These are phyloP conservation scores for Dioctria rufipes DNA, from an alignment of 2,888 invertebrate genomes.

Conservation along the genomic window DNA sequence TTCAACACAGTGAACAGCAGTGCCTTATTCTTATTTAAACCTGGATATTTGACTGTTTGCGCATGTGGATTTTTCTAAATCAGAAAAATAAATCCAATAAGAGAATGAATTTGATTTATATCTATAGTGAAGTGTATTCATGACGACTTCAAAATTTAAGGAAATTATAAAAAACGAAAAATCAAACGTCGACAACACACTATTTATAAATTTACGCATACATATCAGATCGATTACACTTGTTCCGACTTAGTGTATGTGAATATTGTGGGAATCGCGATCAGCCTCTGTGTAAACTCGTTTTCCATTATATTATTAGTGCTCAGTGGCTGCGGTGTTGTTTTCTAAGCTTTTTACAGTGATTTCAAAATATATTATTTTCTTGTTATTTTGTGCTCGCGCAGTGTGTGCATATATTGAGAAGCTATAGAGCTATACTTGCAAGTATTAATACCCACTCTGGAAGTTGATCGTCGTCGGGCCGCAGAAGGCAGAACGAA, in stretches of 20 bases:
- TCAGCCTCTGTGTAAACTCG: constrained; percentile 16
- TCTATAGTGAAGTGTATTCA: constrained; percentile 2
- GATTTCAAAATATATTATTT: constrained; percentile 51
- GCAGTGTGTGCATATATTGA: constrained; percentile 30
- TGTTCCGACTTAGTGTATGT: constrained; percentile 20
- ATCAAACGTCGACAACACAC: constrained; percentile 53
- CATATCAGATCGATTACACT: constrained; percentile 5
- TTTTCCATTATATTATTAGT: constrained; percentile 20
- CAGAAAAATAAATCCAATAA: not conserved
- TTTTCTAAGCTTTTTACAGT: constrained; percentile 48
- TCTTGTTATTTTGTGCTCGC: constrained; percentile 26
- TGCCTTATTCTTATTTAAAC: not conserved
- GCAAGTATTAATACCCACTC: not conserved
- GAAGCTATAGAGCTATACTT: not conserved
- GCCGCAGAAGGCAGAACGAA: not conserved
- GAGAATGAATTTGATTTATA: not conserved
- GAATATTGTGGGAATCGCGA: not conserved
- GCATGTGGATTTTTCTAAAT: constrained; percentile 9
- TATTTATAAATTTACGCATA: constrained; percentile 57
- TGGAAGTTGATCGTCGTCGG: constrained; percentile 3
- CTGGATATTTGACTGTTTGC: not conserved
- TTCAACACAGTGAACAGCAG: constrained; percentile 1
- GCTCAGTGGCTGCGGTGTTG: constrained; percentile 30
- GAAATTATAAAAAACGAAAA: constrained; percentile 50
- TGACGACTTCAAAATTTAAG: constrained; percentile 42